Evolutionary conservation across 1,140 invertebrate genomes (phyloP), one percentile per base, ranked within the genome.

Genomic region (Atta cephalotes): DNA sequence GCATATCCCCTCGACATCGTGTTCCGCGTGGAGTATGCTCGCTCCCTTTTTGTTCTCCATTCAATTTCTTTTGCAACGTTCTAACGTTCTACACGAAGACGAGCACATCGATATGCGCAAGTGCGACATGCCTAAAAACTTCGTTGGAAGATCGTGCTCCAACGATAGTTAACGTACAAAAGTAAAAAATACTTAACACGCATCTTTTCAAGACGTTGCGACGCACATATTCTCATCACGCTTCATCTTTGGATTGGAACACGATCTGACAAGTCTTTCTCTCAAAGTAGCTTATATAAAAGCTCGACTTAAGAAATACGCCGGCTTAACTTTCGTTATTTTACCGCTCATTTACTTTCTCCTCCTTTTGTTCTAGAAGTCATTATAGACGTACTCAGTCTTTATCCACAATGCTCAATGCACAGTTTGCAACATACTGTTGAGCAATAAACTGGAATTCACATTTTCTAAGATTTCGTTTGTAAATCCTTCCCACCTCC

Each of bases 321-420:
- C 70, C 68, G 25, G 77, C 60, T 87, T 76, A 80, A 90, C 56
- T 45, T 45, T 81, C 65, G 31, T 81, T 39, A 35, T 87, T 87
- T 71, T 68, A 79, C n/a, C 53, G 63, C 58, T 63, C 25, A 3
- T 80, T 87, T 76, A 65, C 25, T 74, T 70, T 65, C 14, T 60
- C 12, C 21, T 77, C 51, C n/a, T 39, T 58, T 39, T 14, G 21
- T 63, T 9, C 53, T 88, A 87, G 62, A 76, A 81, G 66, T 65
- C 88, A 90, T 82, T 90, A 45, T 10, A 91, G 89, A 88, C 74
- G n/a, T 91, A 90, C 51, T 90, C 90, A 91, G 90, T 91, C 90
- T 90, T 91, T 80, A 49, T 76, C 28, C 82, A n/a, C 35, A 62
- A 84, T 66, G 82, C 82, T 72, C 89, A 80, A 84, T 80, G 49